Evolutionary conservation across 1,140 invertebrate species (phyloP).

Genomic region (Leptinotarsa defecta): DNA sequence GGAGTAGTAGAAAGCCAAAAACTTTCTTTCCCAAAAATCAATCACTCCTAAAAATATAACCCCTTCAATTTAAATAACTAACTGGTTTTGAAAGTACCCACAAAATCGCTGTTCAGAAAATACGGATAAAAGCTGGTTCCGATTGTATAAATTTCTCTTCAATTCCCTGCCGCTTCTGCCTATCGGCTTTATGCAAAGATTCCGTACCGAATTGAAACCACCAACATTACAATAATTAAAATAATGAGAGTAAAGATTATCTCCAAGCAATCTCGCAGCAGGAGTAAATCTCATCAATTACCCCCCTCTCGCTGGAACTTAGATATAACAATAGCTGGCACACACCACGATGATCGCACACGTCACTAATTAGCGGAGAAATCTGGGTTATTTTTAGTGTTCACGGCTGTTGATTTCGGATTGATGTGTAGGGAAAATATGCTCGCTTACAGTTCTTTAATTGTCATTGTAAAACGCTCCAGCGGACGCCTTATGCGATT

Average conservation of each 20-base stretch:
- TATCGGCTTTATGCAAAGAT: background rate
- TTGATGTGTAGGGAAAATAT: constrained; percentile 43
- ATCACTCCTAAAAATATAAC: too few relatives aligned
- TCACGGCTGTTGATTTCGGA: constrained; percentile 41
- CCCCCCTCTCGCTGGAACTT: constrained; percentile 28
- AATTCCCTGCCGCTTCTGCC: background rate
- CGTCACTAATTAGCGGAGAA: constrained; percentile 48
- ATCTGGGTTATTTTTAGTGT: constrained; percentile 47
- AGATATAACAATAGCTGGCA: constrained; percentile 40
- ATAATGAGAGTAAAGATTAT: constrained; percentile 31
- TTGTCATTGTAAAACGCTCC: constrained; percentile 35
- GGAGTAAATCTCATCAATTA: constrained; percentile 36
- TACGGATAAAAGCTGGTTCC: too few relatives aligned
- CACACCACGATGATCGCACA: constrained; percentile 42
- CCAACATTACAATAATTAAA: constrained; percentile 21
- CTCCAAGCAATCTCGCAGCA: constrained; percentile 19
- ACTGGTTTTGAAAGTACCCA: too few relatives aligned
- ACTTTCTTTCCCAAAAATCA: too few relatives aligned
- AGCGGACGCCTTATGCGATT: constrained; percentile 29
- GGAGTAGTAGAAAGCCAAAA: too few relatives aligned
- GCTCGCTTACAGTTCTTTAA: constrained; percentile 28
- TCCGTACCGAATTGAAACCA: background rate
- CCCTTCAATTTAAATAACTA: too few relatives aligned
- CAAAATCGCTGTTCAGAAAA: too few relatives aligned
- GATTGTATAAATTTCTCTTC: too few relatives aligned